These are phyloP conservation scores for Apeltes quadracus DNA, from an alignment of 2,113 vertebrate species.

Conservation along the genomic window DNA sequence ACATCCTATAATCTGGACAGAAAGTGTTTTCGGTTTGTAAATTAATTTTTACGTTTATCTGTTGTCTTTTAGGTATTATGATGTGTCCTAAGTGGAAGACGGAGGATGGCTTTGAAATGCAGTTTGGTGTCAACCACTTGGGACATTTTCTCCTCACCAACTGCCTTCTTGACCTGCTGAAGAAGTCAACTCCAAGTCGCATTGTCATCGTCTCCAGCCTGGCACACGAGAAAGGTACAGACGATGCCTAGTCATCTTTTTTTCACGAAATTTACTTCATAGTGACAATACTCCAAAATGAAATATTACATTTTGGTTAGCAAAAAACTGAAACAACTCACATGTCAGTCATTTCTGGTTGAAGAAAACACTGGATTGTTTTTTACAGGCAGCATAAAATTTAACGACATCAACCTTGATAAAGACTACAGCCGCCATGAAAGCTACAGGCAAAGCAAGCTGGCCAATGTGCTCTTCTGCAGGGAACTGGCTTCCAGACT, in stretches of 20 bases:
- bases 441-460: conserved; percentile 80
- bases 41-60: neutral
- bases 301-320: neutral
- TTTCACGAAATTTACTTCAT: neutral
- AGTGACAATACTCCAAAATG: neutral
- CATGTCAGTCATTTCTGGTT: neutral
- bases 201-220: conserved; percentile 78
- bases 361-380: neutral
- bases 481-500: conserved; percentile 74
- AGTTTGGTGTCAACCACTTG: conserved; percentile 82
- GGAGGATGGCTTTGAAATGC: conserved; percentile 82
- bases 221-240: conserved; percentile 72
- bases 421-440: conserved; percentile 50
- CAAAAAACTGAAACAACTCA: too few relatives aligned
- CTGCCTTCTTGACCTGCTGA: conserved; percentile 76
- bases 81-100: conserved; percentile 81
- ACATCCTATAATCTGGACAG: neutral
- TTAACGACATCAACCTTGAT: conserved; percentile 81
- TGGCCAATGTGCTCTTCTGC: conserved; percentile 80
- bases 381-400: conserved; percentile 75
- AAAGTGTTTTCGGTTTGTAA: neutral
- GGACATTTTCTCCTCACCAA: conserved; percentile 82
- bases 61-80: conserved; percentile 69
- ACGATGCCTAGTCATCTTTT: too few relatives aligned
- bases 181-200: conserved; percentile 77